These are phyloP conservation scores for Epicampocera succincta DNA, from an alignment of 2,888 invertebrate species.

Conservation along the genomic window DNA sequence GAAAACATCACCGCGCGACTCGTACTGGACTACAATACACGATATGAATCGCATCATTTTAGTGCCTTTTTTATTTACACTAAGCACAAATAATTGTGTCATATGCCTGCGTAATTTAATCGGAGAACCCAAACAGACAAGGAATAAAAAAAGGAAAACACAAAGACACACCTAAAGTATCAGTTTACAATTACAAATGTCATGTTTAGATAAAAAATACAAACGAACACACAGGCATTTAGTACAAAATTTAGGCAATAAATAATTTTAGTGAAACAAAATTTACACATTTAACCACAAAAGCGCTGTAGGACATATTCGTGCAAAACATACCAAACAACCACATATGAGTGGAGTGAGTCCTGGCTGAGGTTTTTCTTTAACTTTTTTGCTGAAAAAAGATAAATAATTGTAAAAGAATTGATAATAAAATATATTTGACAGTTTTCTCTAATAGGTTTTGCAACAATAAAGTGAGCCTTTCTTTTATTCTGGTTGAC, in stretches of 20 bases:
- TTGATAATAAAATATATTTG: constrained; percentile 68
- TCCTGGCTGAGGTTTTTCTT: constrained; percentile 35
- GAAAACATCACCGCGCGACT: constrained; percentile 6
- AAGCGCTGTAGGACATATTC: background rate
- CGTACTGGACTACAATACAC: constrained; percentile 55
- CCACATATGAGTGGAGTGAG: constrained; percentile 16
- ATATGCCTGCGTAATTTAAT: constrained; percentile 58
- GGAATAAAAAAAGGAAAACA: background rate
- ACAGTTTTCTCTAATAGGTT: constrained; percentile 55
- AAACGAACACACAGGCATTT: constrained; percentile 25
- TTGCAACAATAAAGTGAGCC: constrained; percentile 39
- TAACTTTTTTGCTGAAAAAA: constrained; percentile 34
- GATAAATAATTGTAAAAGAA: constrained; percentile 53
- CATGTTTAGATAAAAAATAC: constrained; percentile 63
- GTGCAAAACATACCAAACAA: constrained; percentile 1
- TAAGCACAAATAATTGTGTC: constrained; percentile 65
- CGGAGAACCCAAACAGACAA: constrained; percentile 19
- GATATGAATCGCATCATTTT: constrained; percentile 64
- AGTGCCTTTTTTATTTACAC: constrained; percentile 40
- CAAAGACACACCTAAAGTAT: constrained; percentile 65
- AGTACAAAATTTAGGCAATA: constrained; percentile 61
- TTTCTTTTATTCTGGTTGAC: constrained; percentile 26
- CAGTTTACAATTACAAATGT: constrained; percentile 70
- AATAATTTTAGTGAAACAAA: constrained; percentile 56
- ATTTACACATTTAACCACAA: constrained; percentile 60